A percentile compares a stretch with the other conserved stretches of the same genome.
These are phyloP conservation scores for Danio jaintianensis DNA, from an alignment of 2,797 vertebrate species.

Conservation along the genomic window DNA sequence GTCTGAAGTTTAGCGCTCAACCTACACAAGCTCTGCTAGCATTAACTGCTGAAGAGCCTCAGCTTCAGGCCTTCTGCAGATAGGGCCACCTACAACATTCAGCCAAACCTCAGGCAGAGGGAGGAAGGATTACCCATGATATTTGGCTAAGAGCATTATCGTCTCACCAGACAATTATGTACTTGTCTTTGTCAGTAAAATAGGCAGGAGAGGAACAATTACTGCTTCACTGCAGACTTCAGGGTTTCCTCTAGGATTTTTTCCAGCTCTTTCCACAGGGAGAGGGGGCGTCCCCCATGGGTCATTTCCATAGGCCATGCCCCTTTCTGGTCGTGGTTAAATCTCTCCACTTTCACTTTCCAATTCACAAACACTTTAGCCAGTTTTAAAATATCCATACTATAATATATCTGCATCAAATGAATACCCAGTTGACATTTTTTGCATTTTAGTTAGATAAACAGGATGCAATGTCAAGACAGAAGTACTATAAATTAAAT, in stretches of 20 bases:
- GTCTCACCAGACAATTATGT: constrained; percentile 53
- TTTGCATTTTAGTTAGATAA: no score
- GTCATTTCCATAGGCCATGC: no score
- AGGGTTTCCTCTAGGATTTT: no score
- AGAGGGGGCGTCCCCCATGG: neutral
- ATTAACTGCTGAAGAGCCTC: constrained; percentile 46
- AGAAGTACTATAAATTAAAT: no score
- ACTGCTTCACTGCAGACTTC: constrained; percentile 29
- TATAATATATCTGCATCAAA: no score
- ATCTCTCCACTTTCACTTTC: no score
- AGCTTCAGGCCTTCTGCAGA: constrained; percentile 28
- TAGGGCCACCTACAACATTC: constrained; percentile 42
- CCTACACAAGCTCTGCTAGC: constrained; percentile 42
- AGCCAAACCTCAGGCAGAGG: constrained; percentile 47
- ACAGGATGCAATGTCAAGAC: no score
- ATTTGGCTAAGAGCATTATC: constrained; percentile 69
- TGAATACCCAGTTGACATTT: no score
- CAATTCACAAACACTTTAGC: no score
- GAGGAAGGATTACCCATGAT: constrained; percentile 73
- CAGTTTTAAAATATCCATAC: no score
- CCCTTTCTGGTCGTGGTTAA: no score
- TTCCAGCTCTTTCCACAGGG: neutral
- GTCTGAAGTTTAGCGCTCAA: constrained; percentile 55
- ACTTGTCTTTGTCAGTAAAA: constrained; percentile 60
- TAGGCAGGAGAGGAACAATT: constrained; percentile 20